Percentiles rank a stretch among this genome's conserved stretches.
These are phyloP conservation scores for Leucophenga maculata DNA, from an alignment of 2,888 invertebrate genomes.

Conservation along the genomic window DNA sequence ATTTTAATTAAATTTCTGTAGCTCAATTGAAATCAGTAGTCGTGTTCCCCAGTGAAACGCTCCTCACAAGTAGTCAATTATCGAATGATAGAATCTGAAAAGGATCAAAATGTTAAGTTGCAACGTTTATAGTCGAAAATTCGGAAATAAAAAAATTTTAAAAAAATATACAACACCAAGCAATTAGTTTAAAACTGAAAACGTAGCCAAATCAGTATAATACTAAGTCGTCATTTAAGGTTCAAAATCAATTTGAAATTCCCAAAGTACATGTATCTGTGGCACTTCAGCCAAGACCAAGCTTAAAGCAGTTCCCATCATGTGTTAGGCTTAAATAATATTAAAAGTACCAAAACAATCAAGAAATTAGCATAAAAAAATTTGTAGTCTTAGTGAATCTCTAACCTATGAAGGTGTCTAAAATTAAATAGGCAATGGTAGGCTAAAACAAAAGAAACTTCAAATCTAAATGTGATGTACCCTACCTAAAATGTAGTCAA, in stretches of 20 bases:
- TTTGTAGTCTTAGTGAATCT: not conserved
- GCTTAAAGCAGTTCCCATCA: constrained; percentile 15
- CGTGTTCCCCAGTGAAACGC: no score
- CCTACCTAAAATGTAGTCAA: constrained; percentile 24
- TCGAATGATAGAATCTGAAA: not conserved
- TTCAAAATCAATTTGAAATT: no score
- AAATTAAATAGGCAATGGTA: not conserved
- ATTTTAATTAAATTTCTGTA: constrained; percentile 2
- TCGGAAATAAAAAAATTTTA: no score
- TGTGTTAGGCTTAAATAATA: constrained; percentile 7
- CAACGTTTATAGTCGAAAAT: no score
- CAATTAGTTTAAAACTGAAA: no score
- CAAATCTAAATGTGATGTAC: constrained; percentile 32
- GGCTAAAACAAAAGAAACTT: not conserved
- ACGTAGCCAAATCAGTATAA: no score
- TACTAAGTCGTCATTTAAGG: no score
- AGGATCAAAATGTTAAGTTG: not conserved
- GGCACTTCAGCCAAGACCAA: constrained; percentile 13
- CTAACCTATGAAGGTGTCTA: not conserved
- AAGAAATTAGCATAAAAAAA: constrained; percentile 11
- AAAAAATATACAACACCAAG: no score
- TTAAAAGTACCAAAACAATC: constrained; percentile 17
- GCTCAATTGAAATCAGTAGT: constrained; percentile 1
- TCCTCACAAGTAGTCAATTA: constrained; percentile 19
- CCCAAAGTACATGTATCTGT: not conserved